Base-by-base conservation (phyloP, 2,888 invertebrate genomes). In the Euplexia lucipara region DNA sequence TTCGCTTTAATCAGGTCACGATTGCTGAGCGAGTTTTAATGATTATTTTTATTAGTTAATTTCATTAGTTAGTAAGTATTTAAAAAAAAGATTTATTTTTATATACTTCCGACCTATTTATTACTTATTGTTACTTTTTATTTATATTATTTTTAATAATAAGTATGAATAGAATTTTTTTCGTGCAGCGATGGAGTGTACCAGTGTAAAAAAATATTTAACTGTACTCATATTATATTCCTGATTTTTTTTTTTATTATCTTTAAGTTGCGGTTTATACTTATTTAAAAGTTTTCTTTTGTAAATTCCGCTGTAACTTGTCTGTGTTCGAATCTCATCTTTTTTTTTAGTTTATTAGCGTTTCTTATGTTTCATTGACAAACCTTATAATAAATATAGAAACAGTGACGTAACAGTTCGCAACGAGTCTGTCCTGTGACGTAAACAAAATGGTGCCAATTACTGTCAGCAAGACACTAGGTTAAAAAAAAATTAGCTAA, bases 261-360 rank as follows among this genome's bases (percentile, higher is more conserved):
- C 73, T 88, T 81, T 92, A 91, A 91, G 90, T 92, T 91, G 94
- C 94, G 94, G 94, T 94, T 90, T 88, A 91, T 94, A 95, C 95
- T 95, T 95, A 94, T 89, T 88, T 85, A 81, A 88, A 88, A 86
- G 85, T 87, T 74, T 70, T 74, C 70, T 61, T 75, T 74, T 74
- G 60, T 75, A 75, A 88, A 87, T 86, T 85, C 87, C 84, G 81
- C 88, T 86, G 79, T 85, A 82, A 85, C 79, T 92, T 90, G 89
- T 92, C 90, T 91, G 86, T 87, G 79, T 89, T 88, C 78, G 94
- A 95, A 94, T 95, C 95, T 95, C 95, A 93, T 84, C 81, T 87
- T 87, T 87, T 26, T n/a, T 45, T 83, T 83, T 85, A 86, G 81
- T 82, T 88, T 88, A 77, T 76, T 78, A 92, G 92, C 92, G 91